These are phyloP conservation scores for Drosophila diplacantha DNA, from an alignment of 2,888 invertebrate genomes.

Conservation along the genomic window DNA sequence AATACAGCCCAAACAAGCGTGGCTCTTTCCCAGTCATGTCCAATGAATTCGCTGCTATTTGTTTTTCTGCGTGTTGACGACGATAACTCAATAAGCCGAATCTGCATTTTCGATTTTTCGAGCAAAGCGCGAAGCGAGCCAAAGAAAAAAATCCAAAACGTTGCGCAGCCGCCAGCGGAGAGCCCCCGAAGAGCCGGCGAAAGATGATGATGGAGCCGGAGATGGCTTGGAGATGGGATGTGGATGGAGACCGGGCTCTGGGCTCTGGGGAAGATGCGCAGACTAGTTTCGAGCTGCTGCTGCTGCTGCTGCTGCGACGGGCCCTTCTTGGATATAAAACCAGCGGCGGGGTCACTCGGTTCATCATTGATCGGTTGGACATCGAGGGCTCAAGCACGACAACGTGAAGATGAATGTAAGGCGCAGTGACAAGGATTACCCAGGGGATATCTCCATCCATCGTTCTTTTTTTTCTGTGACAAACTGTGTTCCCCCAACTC, in stretches of 20 bases:
- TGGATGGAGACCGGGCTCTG: neutral
- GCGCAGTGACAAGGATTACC: slow-evolving; percentile 17
- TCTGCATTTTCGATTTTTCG: slow-evolving; percentile 24
- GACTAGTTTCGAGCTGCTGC: slow-evolving; percentile 37
- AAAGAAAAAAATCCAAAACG: neutral
- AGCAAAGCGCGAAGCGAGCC: slow-evolving; percentile 22
- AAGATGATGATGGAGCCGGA: slow-evolving; percentile 19
- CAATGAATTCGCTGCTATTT: slow-evolving; percentile 5
- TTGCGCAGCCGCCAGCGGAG: no score
- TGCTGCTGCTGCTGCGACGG: neutral
- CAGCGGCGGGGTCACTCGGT: slow-evolving; percentile 64
- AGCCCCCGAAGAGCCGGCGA: slow-evolving; percentile 6
- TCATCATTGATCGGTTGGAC: slow-evolving; percentile 75
- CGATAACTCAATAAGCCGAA: slow-evolving; percentile 30
- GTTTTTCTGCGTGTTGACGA: slow-evolving; percentile 24
- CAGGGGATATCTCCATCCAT: neutral
- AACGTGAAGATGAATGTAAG: slow-evolving; percentile 75
- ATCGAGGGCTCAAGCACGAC: slow-evolving; percentile 69
- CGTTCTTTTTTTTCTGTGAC: slow-evolving; percentile 26
- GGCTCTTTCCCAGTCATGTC: neutral
- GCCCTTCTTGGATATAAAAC: slow-evolving; percentile 71
- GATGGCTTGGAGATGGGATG: neutral
- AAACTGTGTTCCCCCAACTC: slow-evolving; percentile 3
- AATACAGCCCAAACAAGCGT: neutral
- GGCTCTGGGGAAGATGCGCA: slow-evolving; percentile 8